phyloP scores from a whole-genome alignment of 2,797 vertebrate genomes.

The Spatula clypeata region DNA sequence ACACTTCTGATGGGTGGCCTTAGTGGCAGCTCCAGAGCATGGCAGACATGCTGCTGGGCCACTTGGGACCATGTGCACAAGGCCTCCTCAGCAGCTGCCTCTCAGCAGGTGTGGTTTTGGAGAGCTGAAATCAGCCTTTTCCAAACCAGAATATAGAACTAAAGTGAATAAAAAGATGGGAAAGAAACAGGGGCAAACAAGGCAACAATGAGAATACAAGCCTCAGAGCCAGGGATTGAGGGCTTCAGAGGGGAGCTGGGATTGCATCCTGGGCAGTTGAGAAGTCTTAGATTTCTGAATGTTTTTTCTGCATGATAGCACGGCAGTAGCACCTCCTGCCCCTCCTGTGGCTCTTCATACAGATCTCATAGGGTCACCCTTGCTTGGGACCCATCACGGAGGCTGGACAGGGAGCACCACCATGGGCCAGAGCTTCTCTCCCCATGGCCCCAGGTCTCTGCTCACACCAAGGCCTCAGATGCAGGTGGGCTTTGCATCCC shows the following conservation, averaged over 20 bases:
- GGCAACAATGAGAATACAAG: background rate
- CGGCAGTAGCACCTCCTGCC: background rate
- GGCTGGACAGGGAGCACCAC: background rate
- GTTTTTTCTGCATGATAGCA: no score
- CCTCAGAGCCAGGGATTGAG: background rate
- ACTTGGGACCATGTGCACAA: fast-evolving
- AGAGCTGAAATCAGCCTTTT: no score
- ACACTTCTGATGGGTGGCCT: fast-evolving
- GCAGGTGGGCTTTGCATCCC: background rate
- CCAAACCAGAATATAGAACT: no score
- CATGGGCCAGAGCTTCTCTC: background rate
- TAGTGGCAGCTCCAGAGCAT: fast-evolving
- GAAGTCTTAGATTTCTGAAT: background rate
- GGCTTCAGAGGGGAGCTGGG: no score
- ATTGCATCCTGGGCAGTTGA: background rate
- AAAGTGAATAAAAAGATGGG: background rate
- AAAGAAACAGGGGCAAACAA: no score
- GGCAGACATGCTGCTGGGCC: background rate
- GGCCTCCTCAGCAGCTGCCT: no score
- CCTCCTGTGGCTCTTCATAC: no score
- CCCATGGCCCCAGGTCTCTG: background rate
- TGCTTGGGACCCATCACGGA: background rate
- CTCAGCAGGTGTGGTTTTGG: no score
- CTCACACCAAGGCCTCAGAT: background rate
- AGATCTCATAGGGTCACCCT: background rate